These are phyloP conservation scores for Cerceris rybyensis DNA, from an alignment of 2,888 invertebrate species.

Conservation along the genomic window DNA sequence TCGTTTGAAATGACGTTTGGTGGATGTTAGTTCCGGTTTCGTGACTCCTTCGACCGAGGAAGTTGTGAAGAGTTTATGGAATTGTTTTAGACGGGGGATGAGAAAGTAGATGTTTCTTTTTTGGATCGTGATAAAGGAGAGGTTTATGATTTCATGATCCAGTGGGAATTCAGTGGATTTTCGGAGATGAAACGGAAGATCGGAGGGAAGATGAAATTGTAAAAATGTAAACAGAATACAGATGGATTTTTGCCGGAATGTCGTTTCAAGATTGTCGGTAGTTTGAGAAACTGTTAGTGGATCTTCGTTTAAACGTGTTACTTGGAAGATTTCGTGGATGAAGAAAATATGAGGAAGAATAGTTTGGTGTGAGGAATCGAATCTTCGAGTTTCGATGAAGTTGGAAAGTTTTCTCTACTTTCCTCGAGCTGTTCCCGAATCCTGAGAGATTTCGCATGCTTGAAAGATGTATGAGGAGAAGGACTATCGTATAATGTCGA, in stretches of 20 bases:
- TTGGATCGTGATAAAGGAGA: neutral
- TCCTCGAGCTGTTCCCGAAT: neutral
- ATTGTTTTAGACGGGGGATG: neutral
- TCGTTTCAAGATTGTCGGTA: neutral
- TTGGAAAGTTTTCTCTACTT: neutral
- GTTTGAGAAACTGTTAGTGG: neutral
- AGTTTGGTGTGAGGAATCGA: neutral
- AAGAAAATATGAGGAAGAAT: neutral
- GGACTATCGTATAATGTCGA: neutral
- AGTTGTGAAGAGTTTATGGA: neutral
- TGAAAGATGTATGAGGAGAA: neutral
- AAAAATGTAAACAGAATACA: constrained; percentile 3
- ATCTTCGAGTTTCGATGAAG: neutral
- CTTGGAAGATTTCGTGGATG: neutral
- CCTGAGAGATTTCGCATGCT: neutral
- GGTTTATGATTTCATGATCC: constrained; percentile 20
- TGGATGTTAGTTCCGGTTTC: neutral
- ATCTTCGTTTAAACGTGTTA: neutral
- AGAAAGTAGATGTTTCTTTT: too few relatives aligned
- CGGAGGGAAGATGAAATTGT: neutral
- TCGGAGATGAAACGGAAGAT: neutral
- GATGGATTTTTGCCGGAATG: neutral
- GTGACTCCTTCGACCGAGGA: neutral
- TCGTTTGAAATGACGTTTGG: neutral
- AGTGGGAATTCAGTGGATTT: constrained; percentile 20